Base-by-base conservation (phyloP, 2,888 invertebrate species). In the Noctua janthina region DNA sequence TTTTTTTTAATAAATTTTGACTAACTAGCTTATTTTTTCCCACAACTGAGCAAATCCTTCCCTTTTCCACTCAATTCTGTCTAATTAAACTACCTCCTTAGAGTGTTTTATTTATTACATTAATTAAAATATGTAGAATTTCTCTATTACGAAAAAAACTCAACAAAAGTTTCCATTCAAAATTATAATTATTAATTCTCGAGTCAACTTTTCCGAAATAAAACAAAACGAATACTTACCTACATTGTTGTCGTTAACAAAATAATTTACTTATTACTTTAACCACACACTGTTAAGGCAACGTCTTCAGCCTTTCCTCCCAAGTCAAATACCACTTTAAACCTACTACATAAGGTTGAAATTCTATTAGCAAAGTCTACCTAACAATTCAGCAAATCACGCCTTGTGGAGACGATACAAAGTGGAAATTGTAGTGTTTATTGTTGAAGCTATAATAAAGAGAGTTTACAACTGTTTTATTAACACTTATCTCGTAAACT, bases 391-490 rank as follows among this genome's bases (percentile, higher is more conserved):
- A 67, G 67, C 67, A 67, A 66, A 67, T 67, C 43, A 67, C 43
- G 67, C 43, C 43, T 67, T 23, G 43, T 67, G 67, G 39, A 67
- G 67, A 67, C 86, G 88, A 90, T 91, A 92, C 92, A 88, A 90
- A 90, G 90, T 91, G 91, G 89, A 90, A 91, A 91, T 89, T 89
- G 91, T 90, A 87, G 89, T 91, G 92, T 93, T 93, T 92, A 93
- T 92, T 91, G 92, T 91, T 90, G 90, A 88, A 88, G 89, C 89
- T 84, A 90, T 91, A 92, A 90, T 93, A 93, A 93, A 92, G 87
- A 82, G 88, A 87, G 85, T 92, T 93, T 92, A 93, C 92, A 92
- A 88, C 91, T 86, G 89, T 92, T 93, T 94, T 93, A 93, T 92
- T 91, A 91, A 91, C 91, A 90, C 91, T 91, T 88, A 88, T 90